phyloP scores from a whole-genome alignment of 2,888 invertebrate genomes.

The Heliconius hortense region DNA sequence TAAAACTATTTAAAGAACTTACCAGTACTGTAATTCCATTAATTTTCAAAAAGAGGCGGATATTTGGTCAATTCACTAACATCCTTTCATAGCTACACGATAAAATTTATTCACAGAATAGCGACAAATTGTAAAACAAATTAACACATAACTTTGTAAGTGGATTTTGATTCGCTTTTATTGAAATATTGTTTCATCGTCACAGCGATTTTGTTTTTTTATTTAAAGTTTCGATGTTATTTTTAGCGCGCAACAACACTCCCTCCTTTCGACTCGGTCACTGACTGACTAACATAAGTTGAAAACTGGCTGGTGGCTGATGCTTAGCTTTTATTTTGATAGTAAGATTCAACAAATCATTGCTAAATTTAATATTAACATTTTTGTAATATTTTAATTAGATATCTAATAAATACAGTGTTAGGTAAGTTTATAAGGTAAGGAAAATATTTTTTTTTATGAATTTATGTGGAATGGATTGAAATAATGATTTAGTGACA shows the following conservation, averaged over 20 bases:
- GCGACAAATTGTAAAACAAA: conserved; percentile 59
- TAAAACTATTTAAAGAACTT: conserved; percentile 46
- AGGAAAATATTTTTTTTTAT: background rate
- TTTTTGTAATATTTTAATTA: background rate
- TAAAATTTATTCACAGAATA: conserved; percentile 62
- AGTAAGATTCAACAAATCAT: conserved; percentile 26
- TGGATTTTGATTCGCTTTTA: conserved; percentile 36
- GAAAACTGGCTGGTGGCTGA: conserved; percentile 41
- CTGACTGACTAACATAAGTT: conserved; percentile 50
- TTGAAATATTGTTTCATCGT: conserved; percentile 49
- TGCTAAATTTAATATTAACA: background rate
- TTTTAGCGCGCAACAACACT: conserved; percentile 56
- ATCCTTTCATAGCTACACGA: conserved; percentile 70
- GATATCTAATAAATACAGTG: background rate
- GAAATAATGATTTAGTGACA: background rate
- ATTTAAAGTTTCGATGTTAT: conserved; percentile 55
- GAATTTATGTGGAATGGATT: background rate
- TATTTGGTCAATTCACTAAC: conserved; percentile 50
- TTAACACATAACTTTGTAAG: conserved; percentile 34
- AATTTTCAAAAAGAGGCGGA: conserved; percentile 58
- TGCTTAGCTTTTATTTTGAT: conserved; percentile 48
- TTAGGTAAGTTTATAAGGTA: background rate
- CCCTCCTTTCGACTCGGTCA: conserved; percentile 54
- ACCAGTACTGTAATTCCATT: conserved; percentile 73
- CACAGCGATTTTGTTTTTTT: conserved; percentile 55